Conservation (phyloP, 2,113 vertebrate species). For the Salvelinus namaycush region DNA sequence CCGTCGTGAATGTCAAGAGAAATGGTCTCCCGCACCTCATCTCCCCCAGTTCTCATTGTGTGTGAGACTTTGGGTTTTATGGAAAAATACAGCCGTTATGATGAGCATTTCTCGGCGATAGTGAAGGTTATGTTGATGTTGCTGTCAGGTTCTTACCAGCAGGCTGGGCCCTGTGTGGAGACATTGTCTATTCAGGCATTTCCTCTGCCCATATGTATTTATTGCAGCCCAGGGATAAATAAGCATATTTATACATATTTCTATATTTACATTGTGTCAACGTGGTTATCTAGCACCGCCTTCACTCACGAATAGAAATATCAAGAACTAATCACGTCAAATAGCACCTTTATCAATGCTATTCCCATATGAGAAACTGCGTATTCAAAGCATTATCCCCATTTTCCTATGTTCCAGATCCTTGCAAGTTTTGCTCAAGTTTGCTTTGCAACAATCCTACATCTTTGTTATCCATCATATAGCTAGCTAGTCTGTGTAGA, state of each 20-base stretch:
- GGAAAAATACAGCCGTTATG: constrained; percentile 70
- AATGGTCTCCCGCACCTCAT: constrained; percentile 77
- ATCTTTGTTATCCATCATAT: constrained; percentile 45
- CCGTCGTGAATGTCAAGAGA: constrained; percentile 78
- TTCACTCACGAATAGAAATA: constrained; percentile 58
- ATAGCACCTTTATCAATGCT: constrained; percentile 46
- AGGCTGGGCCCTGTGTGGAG: too few species aligned
- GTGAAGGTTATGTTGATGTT: constrained; percentile 65
- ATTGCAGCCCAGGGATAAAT: constrained; percentile 59
- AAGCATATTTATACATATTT: constrained; percentile 52
- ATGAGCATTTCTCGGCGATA: constrained; percentile 75
- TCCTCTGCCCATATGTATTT: constrained; percentile 57
- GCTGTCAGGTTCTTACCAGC: too few species aligned
- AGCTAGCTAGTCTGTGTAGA: too few species aligned
- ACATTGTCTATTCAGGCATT: constrained; percentile 55
- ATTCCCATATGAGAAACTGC: constrained; percentile 41
- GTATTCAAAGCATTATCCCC: constrained; percentile 37
- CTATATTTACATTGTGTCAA: constrained; percentile 61
- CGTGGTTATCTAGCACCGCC: constrained; percentile 49
- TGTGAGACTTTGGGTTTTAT: constrained; percentile 68
- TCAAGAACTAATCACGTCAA: constrained; percentile 68
- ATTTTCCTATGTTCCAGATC: too few species aligned
- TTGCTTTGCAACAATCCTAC: constrained; percentile 32
- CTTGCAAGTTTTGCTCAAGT: not conserved
- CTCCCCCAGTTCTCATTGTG: constrained; percentile 74